Base-by-base conservation (phyloP, 1,140 invertebrate species). In the Aporrectodea caliginosa region DNA sequence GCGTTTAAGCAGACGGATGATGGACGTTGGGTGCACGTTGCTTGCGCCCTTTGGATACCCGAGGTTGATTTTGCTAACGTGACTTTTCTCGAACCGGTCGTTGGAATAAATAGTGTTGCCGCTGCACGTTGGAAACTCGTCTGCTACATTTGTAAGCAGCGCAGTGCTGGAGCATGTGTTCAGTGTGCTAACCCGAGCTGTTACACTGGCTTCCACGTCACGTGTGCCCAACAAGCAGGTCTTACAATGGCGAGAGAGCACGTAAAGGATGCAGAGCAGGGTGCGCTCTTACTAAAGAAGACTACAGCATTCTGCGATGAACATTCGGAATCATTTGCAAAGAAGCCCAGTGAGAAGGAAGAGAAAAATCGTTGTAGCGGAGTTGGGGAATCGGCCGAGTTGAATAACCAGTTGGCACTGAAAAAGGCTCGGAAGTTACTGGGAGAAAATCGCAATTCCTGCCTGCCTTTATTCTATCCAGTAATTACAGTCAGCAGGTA, bases 1-100 rank as follows among this genome's bases (percentile, higher is more conserved):
- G 98, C 98, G 70, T 98, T 99, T 83, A 99, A 99, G 89, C 96
- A 98, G 89, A 99, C 97, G 0, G 96, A 98, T 88, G 92, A 95
- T 88, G 92, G 94, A 0, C 93, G 94, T 1, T 99, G 98, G 98
- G 96, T 96, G 30, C 98, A 99, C 89, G 97, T 99, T 1, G 95
- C 98, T 0, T 99, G 98, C 89, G 97, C 97, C 1, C 89, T 99
- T 2, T 99, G 97, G 97, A 98, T 99, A 85, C 98, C 97, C 2
- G 97, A 99, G 92, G 96, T 98, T 27, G 91, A 95, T 82, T 99
- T 98, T 89, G 95, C 96, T 0, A 98, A 98, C 83, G 86, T 86
- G 34, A 87, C 87, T 0, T 98, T 98, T 88, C 90, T 98, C 75
- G 98, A 99, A 88, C 98, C 98, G 1, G 96, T 99, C 83, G 92